A percentile compares a stretch with the other conserved stretches of the same genome.
phyloP scores from a whole-genome alignment of 2,113 vertebrate genomes.

The Bufo gargarizans region DNA sequence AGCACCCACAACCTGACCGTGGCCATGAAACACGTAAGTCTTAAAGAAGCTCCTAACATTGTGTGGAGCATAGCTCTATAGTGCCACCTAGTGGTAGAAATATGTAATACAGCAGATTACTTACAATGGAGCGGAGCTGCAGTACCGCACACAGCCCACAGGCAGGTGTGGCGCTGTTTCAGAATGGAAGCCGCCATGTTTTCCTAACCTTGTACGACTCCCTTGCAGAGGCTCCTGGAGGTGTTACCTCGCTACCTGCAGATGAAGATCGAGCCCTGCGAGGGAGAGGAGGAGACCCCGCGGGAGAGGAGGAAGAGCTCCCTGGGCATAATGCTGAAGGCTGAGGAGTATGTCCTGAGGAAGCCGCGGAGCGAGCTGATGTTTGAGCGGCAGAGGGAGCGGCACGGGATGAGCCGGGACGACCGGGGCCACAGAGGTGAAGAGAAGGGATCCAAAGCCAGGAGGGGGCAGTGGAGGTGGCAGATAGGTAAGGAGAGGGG shows the following conservation, averaged over 20 bases:
- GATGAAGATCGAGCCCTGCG: slow-evolving; percentile 70
- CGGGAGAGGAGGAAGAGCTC: slow-evolving; percentile 78
- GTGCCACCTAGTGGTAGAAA: not conserved
- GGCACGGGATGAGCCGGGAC: slow-evolving; percentile 72
- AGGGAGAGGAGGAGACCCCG: slow-evolving; percentile 56
- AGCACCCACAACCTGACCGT: slow-evolving; percentile 79
- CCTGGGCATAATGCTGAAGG: slow-evolving; percentile 84
- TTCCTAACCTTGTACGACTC: too few relatives aligned
- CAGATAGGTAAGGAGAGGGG: slow-evolving; percentile 33
- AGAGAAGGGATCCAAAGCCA: not conserved
- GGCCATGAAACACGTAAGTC: slow-evolving; percentile 79
- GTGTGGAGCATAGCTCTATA: not conserved
- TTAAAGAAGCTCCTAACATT: too few relatives aligned
- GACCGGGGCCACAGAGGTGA: slow-evolving; percentile 38
- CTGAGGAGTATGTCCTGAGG: slow-evolving; percentile 87
- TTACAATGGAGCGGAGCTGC: not conserved
- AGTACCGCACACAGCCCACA: not conserved
- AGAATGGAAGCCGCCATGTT: not conserved
- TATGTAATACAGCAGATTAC: not conserved
- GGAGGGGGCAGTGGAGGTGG: slow-evolving; percentile 36
- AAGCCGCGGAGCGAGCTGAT: slow-evolving; percentile 88
- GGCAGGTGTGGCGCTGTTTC: not conserved
- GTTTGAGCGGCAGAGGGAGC: slow-evolving; percentile 82
- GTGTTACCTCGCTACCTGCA: slow-evolving; percentile 80
- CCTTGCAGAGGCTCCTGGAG: slow-evolving; percentile 78